phyloP scores from a whole-genome alignment of 2,113 vertebrate species.

The Spea bombifrons region DNA sequence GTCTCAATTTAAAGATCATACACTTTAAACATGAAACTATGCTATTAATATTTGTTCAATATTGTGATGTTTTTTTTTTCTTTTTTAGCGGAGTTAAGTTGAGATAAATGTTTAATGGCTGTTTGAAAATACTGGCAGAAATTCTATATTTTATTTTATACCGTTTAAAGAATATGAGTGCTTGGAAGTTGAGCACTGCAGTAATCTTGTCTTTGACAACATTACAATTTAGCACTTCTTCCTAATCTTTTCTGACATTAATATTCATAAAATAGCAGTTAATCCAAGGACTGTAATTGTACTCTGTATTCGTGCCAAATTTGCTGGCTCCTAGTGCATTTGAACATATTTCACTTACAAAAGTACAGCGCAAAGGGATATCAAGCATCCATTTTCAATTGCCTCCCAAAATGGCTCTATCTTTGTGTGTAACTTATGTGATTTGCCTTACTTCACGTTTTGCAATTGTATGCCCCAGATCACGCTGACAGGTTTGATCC shows the following conservation, averaged over 20 bases:
- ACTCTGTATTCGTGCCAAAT: slow-evolving; percentile 49
- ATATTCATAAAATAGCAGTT: slow-evolving; percentile 54
- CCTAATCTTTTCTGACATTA: slow-evolving; percentile 51
- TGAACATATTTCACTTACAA: slow-evolving; percentile 60
- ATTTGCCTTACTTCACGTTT: slow-evolving; percentile 65
- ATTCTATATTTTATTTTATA: slow-evolving; percentile 32
- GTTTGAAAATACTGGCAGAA: slow-evolving; percentile 12
- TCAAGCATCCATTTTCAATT: slow-evolving; percentile 74
- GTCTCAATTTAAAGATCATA: background rate
- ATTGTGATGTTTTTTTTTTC: background rate
- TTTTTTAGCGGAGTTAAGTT: slow-evolving; percentile 9
- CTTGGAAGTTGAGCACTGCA: slow-evolving; percentile 45
- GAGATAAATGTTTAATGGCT: slow-evolving; percentile 19
- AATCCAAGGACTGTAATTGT: slow-evolving; percentile 48
- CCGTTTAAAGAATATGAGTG: slow-evolving; percentile 31
- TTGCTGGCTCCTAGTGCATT: slow-evolving; percentile 48
- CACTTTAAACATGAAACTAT: too few species aligned
- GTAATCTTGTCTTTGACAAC: slow-evolving; percentile 44
- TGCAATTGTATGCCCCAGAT: slow-evolving; percentile 56
- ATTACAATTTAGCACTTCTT: slow-evolving; percentile 52
- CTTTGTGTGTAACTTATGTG: slow-evolving; percentile 57
- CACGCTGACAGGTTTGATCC: slow-evolving; percentile 58
- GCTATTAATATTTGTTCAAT: background rate
- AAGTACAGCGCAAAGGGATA: slow-evolving; percentile 55
- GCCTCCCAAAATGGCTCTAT: slow-evolving; percentile 64